Base-by-base conservation (phyloP, 53 echinoderm and acorn worm genomes). In the Holothuria scabra region DNA sequence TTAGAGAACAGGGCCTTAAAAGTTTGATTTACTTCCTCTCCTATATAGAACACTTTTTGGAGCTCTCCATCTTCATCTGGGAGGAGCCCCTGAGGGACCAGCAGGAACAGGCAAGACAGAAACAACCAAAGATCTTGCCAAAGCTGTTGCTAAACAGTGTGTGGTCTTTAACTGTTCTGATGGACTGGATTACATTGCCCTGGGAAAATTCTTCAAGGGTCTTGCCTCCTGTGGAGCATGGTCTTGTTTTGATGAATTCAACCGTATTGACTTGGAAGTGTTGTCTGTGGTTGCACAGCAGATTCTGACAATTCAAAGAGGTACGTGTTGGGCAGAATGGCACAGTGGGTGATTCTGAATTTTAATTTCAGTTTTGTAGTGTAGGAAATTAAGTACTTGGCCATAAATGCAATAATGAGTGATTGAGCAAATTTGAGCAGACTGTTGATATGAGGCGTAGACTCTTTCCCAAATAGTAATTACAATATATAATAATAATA, bases 241-340 rank as follows among this genome's bases (percentile, higher is more conserved):
- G 97, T 97, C 97, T 8, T 97, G 97, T 82, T 97, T 97, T 85
- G 97, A 97, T 74, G 97, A 97, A 84, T 97, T 97, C 94, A 97
- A 97, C 90, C 97, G 97, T 31, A 97, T 97, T 41, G 97, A 97
- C 61, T 80, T 97, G 65, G 97, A 97, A 75, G 97, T 97, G 74
- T 57, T 97, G 90, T 97, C 97, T 69, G 97, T 97, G 67, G 97
- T 97, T 11, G 97, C 97, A 19, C 97, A 97, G 74, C 97, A 97
- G 89, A 97, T 97, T 61, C 87, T 97, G 18, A 97, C 97, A 23
- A 97, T 97, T 69, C 97, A 97, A 66, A 90, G 97, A 97, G 97
- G 97, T 97, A 92, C 14, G 12, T 64, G 4, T 52, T 52, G 14
- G 3, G 2, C 4, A 14, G 1, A 52, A 8, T 52, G 52, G 16